Evolutionary conservation across 2,113 vertebrate species (phyloP).

Genomic region (Pseudolaguvia tuberculata): DNA sequence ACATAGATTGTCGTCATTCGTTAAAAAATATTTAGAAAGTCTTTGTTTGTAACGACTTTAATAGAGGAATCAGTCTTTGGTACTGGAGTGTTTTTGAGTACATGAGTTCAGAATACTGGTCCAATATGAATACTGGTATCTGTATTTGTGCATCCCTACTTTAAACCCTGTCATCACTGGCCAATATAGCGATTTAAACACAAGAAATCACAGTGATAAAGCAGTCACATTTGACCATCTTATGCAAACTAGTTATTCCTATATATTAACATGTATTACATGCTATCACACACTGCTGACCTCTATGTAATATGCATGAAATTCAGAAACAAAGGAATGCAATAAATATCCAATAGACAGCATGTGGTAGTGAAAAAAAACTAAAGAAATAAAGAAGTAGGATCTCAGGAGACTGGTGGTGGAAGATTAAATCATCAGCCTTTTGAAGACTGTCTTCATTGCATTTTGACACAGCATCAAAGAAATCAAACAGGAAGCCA

Average conservation of each 20-base stretch:
- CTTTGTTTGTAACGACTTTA: no score
- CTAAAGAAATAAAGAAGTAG: conserved; percentile 15
- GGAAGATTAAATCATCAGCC: conserved; percentile 38
- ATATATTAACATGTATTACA: neutral
- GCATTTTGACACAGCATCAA: conserved; percentile 42
- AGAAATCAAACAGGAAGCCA: conserved; percentile 45
- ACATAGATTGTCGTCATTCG: no score
- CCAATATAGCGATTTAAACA: neutral
- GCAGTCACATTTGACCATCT: neutral
- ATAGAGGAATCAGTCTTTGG: no score
- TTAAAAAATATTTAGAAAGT: no score
- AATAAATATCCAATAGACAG: neutral
- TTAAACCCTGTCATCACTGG: neutral
- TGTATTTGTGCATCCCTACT: no score
- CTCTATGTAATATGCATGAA: conserved; percentile 1
- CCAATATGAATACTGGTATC: no score
- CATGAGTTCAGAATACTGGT: no score
- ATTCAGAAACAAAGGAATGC: neutral
- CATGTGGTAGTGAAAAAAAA: neutral
- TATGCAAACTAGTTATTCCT: neutral
- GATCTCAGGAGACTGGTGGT: conserved; percentile 19
- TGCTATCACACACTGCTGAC: neutral
- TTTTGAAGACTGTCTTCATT: conserved; percentile 37
- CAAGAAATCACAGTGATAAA: neutral
- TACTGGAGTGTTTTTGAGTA: no score